phyloP scores from a whole-genome alignment of 2,888 invertebrate species.

The Villa cingulata region DNA sequence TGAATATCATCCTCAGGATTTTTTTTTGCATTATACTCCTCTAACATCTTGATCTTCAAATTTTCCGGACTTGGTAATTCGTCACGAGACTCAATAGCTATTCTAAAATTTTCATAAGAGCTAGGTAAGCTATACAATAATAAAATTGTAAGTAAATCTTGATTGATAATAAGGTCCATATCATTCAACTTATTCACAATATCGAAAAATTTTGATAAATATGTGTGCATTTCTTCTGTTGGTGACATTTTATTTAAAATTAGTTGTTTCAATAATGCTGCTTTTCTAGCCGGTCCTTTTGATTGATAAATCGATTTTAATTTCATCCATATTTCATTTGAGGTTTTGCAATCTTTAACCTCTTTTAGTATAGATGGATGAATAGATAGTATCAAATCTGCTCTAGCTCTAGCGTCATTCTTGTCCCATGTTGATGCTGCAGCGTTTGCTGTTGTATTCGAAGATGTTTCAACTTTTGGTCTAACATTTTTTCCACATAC shows the following conservation, averaged over 20 bases:
- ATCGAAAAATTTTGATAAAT: slow-evolving; percentile 6
- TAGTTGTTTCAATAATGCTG: slow-evolving; percentile 5
- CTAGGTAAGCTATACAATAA: slow-evolving; percentile 8
- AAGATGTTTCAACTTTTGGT: background rate
- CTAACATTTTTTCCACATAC: background rate
- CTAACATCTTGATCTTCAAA: slow-evolving; percentile 3
- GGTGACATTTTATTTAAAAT: slow-evolving; percentile 5
- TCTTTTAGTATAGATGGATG: slow-evolving; percentile 8
- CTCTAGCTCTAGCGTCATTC: background rate
- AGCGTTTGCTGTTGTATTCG: background rate
- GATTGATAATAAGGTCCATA: slow-evolving; percentile 6
- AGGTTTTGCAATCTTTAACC: slow-evolving; percentile 4
- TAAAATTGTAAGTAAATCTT: slow-evolving; percentile 6
- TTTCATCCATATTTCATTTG: slow-evolving; percentile 6
- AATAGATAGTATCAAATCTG: slow-evolving; percentile 11
- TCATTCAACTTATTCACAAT: slow-evolving; percentile 5
- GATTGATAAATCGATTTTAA: slow-evolving; percentile 7
- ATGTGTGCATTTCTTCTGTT: slow-evolving; percentile 1
- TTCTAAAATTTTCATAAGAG: background rate
- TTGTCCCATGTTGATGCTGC: background rate
- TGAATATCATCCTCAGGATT: too few species aligned
- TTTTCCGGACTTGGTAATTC: slow-evolving; percentile 4
- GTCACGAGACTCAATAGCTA: slow-evolving; percentile 4
- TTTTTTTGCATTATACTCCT: slow-evolving; percentile 2
- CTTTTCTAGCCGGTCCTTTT: slow-evolving; percentile 10